These are phyloP conservation scores for Coregonus suidteri DNA, from an alignment of 2,797 vertebrate genomes.

Conservation along the genomic window DNA sequence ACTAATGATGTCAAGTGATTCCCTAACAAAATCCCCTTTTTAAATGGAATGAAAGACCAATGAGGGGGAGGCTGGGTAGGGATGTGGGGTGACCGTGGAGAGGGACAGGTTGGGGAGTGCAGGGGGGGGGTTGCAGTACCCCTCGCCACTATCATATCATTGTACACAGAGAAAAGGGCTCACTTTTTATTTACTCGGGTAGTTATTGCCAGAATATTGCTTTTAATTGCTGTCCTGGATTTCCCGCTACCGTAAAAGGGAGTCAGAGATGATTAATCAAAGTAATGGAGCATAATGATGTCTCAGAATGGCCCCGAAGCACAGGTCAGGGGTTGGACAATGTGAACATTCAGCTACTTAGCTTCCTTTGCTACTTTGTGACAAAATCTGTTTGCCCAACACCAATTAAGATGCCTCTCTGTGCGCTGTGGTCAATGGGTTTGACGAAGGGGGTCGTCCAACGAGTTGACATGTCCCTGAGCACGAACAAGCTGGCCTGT, in stretches of 20 bases:
- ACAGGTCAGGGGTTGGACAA: slow-evolving; percentile 84
- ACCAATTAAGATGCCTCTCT: slow-evolving; percentile 85
- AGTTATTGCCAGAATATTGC: slow-evolving; percentile 79
- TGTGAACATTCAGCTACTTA: slow-evolving; percentile 89
- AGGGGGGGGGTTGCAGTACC: slow-evolving; percentile 46
- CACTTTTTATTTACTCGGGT: slow-evolving; percentile 74
- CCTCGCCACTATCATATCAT: slow-evolving; percentile 79
- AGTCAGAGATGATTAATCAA: slow-evolving; percentile 82
- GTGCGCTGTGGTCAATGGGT: slow-evolving; percentile 78
- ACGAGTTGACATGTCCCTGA: slow-evolving; percentile 81
- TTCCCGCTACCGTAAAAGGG: slow-evolving; percentile 68
- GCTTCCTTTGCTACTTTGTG: slow-evolving; percentile 86
- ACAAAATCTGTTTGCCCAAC: slow-evolving; percentile 88
- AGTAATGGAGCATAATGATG: slow-evolving; percentile 83
- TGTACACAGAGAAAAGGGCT: slow-evolving; percentile 72
- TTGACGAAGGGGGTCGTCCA: slow-evolving; percentile 81
- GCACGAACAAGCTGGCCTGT: slow-evolving; percentile 81
- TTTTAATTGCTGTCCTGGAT: slow-evolving; percentile 83
- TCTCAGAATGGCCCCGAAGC: slow-evolving; percentile 68
- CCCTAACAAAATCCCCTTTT: slow-evolving; percentile 73
- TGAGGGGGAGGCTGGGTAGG: slow-evolving; percentile 10
- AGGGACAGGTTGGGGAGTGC: slow-evolving; percentile 26
- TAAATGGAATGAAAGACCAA: slow-evolving; percentile 69
- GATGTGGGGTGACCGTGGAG: slow-evolving; percentile 5
- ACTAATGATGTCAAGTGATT: slow-evolving; percentile 84